Base-by-base conservation (phyloP, 2,888 invertebrate genomes). In the Therioaphis trifolii region DNA sequence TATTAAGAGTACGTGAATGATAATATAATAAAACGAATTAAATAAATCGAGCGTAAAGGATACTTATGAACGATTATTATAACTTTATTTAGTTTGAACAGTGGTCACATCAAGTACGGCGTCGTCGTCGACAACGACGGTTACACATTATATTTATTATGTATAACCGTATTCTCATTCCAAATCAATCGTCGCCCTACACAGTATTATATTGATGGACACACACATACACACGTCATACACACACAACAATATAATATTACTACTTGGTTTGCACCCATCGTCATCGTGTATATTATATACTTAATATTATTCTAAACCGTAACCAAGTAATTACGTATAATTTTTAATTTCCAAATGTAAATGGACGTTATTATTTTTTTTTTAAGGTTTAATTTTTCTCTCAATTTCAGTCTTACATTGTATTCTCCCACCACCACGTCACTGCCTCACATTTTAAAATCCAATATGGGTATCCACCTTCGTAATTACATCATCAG, bases 301-400 rank as follows among this genome's bases (percentile, higher is more conserved):
- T 40, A 21, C 9, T 11, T 66, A 77, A 35, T 2, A 52, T 66
- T 35, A 52, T 40, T 68, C 49, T 2, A 18, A n/a, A 61, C 43
- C 75, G 27, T 61, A 68, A 52, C 21, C 49, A 4, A 68, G 43
- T 71, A 79, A 80, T 71, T 46, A 58, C 43, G 29, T 74, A 63
- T 74, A 66, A 74, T 46, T 63, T 82, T 74, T 63, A 63, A 74
- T 72, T 72, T 52, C 35, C 63, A 74, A 82, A 82, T 82, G 74
- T 18, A 74, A 74, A 82, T 63, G 52, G 29, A 63, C 52, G 49
- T 72, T 18, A 35, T 72, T 74, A 72, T 82, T 61, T 58, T 80
- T 43, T 15, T 78, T 78, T 18, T 27, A 15, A 74, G 52, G 52
- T 61, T 40, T 46, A 7, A 63, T 61, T 27, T 43, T 27, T 74